These are phyloP conservation scores for Setipinna tenuifilis DNA, from an alignment of 2,797 vertebrate species.

Conservation along the genomic window DNA sequence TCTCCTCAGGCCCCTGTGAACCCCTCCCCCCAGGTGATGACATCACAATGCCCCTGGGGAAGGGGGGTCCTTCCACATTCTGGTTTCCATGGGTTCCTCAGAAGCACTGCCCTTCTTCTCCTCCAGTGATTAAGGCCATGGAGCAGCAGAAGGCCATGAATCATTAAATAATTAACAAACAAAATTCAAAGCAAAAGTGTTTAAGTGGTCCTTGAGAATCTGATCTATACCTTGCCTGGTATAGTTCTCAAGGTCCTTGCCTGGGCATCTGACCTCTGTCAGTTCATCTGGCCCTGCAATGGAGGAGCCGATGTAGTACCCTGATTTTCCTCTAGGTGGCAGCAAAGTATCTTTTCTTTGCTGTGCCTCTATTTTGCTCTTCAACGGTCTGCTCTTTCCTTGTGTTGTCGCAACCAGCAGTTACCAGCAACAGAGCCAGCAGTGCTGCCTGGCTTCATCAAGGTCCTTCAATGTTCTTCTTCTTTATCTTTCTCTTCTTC, in stretches of 20 bases:
- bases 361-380: not conserved
- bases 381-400: not conserved
- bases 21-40: not conserved
- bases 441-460: not conserved
- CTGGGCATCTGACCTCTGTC: no score
- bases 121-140: not conserved
- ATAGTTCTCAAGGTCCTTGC: not conserved
- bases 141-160: not conserved
- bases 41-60: not conserved
- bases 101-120: not conserved
- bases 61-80: not conserved
- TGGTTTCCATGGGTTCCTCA: not conserved
- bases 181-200: not conserved
- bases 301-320: not conserved
- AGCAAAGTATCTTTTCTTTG: not conserved
- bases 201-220: not conserved
- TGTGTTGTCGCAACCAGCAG: not conserved
- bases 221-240: not conserved
- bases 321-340: conserved; percentile 1
- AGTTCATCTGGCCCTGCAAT: not conserved
- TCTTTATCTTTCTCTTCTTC: not conserved
- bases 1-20: not conserved
- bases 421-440: not conserved
- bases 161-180: not conserved
- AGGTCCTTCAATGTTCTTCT: not conserved